Percentiles rank a stretch among this genome's conserved stretches.
Evolutionary conservation across 1,140 invertebrate genomes (phyloP).

Genomic region (Drosophila yakuba): DNA sequence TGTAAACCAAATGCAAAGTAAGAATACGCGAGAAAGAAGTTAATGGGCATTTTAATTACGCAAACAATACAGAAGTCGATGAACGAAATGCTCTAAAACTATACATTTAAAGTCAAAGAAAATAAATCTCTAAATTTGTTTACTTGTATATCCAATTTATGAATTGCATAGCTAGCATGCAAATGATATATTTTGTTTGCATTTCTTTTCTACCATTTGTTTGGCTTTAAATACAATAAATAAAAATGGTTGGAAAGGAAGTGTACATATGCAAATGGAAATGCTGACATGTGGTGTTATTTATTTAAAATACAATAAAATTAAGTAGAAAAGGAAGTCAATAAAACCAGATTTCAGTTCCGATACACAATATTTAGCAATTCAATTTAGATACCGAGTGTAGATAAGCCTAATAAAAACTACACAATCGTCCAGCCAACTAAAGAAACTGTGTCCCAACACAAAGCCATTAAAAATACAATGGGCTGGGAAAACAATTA

Average conservation of each 20-base stretch:
- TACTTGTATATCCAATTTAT: no score
- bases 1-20: slow-evolving; percentile 1
- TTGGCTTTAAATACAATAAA: not conserved
- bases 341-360: not conserved
- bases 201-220: not conserved
- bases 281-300: not conserved
- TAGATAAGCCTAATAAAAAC: not conserved
- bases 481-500: slow-evolving; percentile 22
- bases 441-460: not conserved
- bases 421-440: not conserved
- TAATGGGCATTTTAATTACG: not conserved
- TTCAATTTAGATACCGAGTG: not conserved
- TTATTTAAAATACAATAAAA: not conserved
- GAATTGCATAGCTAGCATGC: not conserved
- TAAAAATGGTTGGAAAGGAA: not conserved
- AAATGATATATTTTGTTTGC: not conserved
- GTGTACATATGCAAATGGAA: not conserved
- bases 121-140: not conserved
- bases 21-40: not conserved
- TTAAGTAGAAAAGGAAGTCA: slow-evolving; percentile 2
- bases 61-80: not conserved
- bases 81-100: not conserved
- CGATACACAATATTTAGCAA: not conserved
- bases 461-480: slow-evolving; percentile 8
- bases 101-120: not conserved